Evolutionary conservation across 2,888 invertebrate genomes (phyloP).

Genomic region (Mythimna pallens): DNA sequence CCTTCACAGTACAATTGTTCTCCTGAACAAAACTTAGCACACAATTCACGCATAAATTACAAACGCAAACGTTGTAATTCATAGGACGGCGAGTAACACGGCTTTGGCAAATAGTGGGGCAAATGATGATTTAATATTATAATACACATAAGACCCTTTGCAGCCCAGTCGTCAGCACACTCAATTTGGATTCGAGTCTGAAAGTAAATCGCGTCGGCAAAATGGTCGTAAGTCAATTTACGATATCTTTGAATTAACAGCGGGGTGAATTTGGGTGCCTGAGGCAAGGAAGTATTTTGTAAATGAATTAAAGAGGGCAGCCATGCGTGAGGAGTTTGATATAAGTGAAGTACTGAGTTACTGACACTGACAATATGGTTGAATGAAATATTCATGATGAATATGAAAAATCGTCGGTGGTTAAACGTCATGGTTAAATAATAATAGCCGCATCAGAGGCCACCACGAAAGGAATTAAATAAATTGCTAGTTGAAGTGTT

Average conservation of each 20-base stretch:
- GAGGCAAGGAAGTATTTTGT: constrained; percentile 9
- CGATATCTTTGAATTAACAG: constrained; percentile 53
- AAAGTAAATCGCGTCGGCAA: constrained; percentile 39
- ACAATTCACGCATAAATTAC: constrained; percentile 50
- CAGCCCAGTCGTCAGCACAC: constrained; percentile 38
- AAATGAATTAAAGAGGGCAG: constrained; percentile 24
- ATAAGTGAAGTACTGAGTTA: background rate
- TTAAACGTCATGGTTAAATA: too few species aligned
- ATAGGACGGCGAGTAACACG: constrained; percentile 35
- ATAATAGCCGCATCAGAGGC: too few species aligned
- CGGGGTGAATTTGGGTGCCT: constrained; percentile 3
- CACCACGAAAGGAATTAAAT: too few species aligned
- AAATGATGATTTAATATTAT: constrained; percentile 63
- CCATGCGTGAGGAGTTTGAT: constrained; percentile 12
- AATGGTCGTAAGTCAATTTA: constrained; percentile 44
- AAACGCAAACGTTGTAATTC: constrained; percentile 48
- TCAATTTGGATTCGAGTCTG: constrained; percentile 41
- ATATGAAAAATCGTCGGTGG: background rate
- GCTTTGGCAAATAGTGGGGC: constrained; percentile 57
- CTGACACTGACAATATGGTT: background rate
- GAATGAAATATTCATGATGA: background rate
- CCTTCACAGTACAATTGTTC: constrained; percentile 26
- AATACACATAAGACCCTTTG: constrained; percentile 45
- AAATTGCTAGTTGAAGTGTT: too few species aligned
- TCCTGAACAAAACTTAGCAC: constrained; percentile 45